Conservation (phyloP, 2,888 invertebrate species). For the Epistrophe grossulariae region DNA sequence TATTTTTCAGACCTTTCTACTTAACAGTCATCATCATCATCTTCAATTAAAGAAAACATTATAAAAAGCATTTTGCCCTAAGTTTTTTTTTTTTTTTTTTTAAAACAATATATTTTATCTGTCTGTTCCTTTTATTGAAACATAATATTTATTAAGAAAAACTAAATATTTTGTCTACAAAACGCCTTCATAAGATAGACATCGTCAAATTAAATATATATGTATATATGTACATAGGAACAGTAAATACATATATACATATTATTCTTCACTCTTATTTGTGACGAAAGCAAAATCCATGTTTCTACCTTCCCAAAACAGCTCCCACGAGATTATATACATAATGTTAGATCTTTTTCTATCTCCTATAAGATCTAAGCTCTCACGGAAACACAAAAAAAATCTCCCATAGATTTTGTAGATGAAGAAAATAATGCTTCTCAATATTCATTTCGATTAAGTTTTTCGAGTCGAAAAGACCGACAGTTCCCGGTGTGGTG, state of each 20-base stretch:
- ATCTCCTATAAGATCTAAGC: constrained; percentile 51
- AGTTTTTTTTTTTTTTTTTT: no score
- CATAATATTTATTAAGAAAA: constrained; percentile 54
- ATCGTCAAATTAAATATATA: constrained; percentile 35
- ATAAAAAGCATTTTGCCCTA: no score
- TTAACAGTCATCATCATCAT: no score
- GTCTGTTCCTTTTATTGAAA: constrained; percentile 33
- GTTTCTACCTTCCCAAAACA: constrained; percentile 36
- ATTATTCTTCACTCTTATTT: constrained; percentile 37
- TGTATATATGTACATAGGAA: not conserved
- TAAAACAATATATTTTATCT: not conserved
- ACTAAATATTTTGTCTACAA: constrained; percentile 51
- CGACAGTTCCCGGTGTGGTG: constrained; percentile 14
- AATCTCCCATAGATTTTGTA: constrained; percentile 18
- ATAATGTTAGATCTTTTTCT: constrained; percentile 42
- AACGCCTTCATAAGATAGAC: constrained; percentile 46
- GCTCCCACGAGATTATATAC: constrained; percentile 34
- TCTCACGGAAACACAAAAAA: constrained; percentile 1
- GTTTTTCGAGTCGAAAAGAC: constrained; percentile 57
- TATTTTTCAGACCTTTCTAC: no score
- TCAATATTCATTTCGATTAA: constrained; percentile 59
- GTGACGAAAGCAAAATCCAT: constrained; percentile 53
- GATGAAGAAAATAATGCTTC: constrained; percentile 46
- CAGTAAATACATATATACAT: constrained; percentile 4
- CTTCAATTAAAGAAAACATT: no score